Conservation (phyloP, 2,113 vertebrate genomes). For the Menura novaehollandiae region DNA sequence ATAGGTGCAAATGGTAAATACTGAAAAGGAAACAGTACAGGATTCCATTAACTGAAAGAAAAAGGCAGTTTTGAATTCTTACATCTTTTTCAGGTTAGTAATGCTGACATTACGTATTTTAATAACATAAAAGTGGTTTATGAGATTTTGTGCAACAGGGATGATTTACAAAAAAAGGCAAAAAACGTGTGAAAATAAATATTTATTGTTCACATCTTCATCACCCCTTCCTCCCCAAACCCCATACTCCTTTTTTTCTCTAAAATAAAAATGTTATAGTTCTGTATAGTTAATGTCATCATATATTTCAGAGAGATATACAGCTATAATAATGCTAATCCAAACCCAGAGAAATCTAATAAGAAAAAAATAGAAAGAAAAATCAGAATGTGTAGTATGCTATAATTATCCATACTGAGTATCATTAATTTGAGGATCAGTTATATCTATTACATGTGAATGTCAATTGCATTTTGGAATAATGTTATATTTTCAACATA, state of each 20-base stretch:
- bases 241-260: background rate
- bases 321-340: background rate
- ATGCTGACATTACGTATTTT: background rate
- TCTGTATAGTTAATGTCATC: background rate
- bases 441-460: background rate
- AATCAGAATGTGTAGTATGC: background rate
- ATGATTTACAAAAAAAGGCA: background rate
- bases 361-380: background rate
- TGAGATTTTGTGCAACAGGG: background rate
- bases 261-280: background rate
- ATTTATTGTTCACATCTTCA: background rate
- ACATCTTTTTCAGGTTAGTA: background rate
- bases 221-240: background rate
- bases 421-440: background rate
- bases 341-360: background rate
- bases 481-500: background rate
- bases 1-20: background rate
- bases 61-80: background rate
- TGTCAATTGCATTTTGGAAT: background rate
- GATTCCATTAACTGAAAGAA: background rate
- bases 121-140: background rate
- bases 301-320: background rate
- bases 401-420: background rate
- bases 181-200: background rate
- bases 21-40: background rate